A percentile compares a stretch with the other conserved stretches of the same genome.
Conservation (phyloP, 2,888 invertebrate genomes). For the Gasteruption jaculator region DNA sequence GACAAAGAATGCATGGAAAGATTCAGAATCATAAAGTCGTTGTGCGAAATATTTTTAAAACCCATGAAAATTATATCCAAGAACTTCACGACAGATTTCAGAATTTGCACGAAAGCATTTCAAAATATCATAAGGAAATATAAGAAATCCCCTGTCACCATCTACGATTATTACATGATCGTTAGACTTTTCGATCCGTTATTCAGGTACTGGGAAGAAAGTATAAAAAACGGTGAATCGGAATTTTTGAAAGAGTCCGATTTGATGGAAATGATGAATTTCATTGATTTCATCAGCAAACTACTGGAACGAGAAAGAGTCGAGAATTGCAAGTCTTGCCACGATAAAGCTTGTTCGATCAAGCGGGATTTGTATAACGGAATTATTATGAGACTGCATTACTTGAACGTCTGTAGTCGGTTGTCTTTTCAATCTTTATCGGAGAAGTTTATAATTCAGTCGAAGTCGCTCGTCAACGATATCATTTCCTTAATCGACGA, state of each 20-base stretch:
- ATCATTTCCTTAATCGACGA: slow-evolving; percentile 21
- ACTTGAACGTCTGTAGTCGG: slow-evolving; percentile 23
- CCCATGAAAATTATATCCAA: slow-evolving; percentile 20
- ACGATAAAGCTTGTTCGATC: slow-evolving; percentile 20
- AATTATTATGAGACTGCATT: slow-evolving; percentile 21
- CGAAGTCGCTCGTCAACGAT: slow-evolving; percentile 23
- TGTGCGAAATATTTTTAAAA: slow-evolving; percentile 24
- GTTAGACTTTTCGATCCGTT: slow-evolving; percentile 24
- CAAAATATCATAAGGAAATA: slow-evolving; percentile 16
- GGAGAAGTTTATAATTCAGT: slow-evolving; percentile 17
- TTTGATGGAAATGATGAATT: slow-evolving; percentile 22
- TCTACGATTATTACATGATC: slow-evolving; percentile 19
- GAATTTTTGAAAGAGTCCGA: slow-evolving; percentile 19
- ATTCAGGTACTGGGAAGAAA: slow-evolving; percentile 30
- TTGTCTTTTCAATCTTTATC: slow-evolving; percentile 17
- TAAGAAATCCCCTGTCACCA: slow-evolving; percentile 15
- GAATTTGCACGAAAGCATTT: slow-evolving; percentile 13
- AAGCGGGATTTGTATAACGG: slow-evolving; percentile 29
- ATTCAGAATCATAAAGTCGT: slow-evolving; percentile 22
- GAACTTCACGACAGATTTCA: slow-evolving; percentile 15
- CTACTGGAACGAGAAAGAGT: slow-evolving; percentile 17
- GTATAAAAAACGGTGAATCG: slow-evolving; percentile 14
- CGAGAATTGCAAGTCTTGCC: slow-evolving; percentile 28
- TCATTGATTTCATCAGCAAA: slow-evolving; percentile 20
- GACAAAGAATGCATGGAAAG: slow-evolving; percentile 26